Evolutionary conservation across 2,888 invertebrate genomes (phyloP).

Genomic region (Carcina quercana): DNA sequence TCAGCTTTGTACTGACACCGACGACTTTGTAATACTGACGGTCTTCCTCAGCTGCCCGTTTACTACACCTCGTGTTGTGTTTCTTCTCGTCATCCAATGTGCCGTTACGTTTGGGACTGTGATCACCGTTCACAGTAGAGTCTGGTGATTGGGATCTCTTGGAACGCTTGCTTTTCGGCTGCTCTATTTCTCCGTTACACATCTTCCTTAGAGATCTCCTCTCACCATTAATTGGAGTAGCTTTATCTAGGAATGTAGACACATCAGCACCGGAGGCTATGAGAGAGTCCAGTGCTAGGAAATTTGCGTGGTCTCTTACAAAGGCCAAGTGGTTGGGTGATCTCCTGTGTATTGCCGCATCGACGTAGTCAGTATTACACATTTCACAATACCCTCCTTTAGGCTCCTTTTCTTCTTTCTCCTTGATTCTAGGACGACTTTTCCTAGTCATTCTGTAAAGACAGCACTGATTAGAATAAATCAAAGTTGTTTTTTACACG

Average conservation of each 20-base stretch:
- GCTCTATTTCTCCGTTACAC: constrained; percentile 51
- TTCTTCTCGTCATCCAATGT: constrained; percentile 41
- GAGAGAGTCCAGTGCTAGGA: constrained; percentile 81
- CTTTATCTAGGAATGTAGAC: constrained; percentile 78
- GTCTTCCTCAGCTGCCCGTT: constrained; percentile 37
- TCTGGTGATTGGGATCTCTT: constrained; percentile 47
- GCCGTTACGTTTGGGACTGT: constrained; percentile 47
- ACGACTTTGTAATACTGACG: constrained; percentile 82
- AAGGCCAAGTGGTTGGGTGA: constrained; percentile 84
- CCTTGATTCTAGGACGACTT: constrained; percentile 59
- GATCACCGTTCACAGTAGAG: constrained; percentile 35
- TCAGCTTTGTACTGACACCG: constrained; percentile 78
- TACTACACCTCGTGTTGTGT: constrained; percentile 51
- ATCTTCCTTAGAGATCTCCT: constrained; percentile 48
- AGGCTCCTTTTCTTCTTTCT: constrained; percentile 52
- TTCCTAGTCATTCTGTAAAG: constrained; percentile 73
- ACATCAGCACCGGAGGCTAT: constrained; percentile 80
- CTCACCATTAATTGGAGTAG: constrained; percentile 58
- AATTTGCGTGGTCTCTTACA: constrained; percentile 83
- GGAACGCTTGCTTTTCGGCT: constrained; percentile 34
- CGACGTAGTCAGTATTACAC: constrained; percentile 83
- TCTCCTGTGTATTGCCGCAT: constrained; percentile 80
- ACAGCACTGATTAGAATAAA: constrained; percentile 6
- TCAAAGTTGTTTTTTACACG: background rate
- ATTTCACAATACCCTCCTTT: constrained; percentile 85